Base-by-base conservation (phyloP, 2,113 vertebrate species). In the Anarrhichthys ocellatus region DNA sequence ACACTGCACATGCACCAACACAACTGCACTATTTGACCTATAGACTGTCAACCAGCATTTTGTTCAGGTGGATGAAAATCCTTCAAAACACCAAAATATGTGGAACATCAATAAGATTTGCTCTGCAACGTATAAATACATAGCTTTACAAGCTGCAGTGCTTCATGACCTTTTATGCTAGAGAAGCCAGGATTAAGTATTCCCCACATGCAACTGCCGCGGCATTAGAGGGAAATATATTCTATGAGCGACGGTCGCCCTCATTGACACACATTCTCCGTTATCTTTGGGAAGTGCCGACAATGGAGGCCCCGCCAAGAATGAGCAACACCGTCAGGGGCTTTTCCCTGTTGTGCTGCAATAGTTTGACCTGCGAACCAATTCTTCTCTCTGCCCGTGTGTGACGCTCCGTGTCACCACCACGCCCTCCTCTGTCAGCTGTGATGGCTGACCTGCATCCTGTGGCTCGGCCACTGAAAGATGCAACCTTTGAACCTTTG, bases 201-300 rank as follows among this genome's bases (percentile, higher is more conserved):
- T 73, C 46, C 66, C 59, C 42, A 27, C 9, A 69, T 36, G 72
- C 67, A 63, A 78, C 24, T 71, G 18, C 13, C 15, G 27, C 34
- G 40, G 42, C 50, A 75, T 48, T 46, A n/a, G 58, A 79, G 85
- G 83, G 65, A 88, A 87, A 72, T 59, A 54, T 88, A 81, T 79
- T 89, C 75, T 73, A 64, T 52, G 32, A n/a, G 9, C 50, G 20
- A 75, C 68, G 44, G 22, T 20, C 9, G 1, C 75, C 64, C 72
- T 91, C 63, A 87, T 84, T 83, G 81, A 86, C 29, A 76, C 36
- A 65, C 68, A 38, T 61, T 75, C 70, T 73, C 40, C 87, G 77
- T 91, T 90, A 80, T 93, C 73, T 82, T 89, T 85, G 66, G 89
- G 91, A 92, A 92, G 82, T 52, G 42, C 69, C 29, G 64, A 92